These are phyloP conservation scores for Fissipunctia ypsillon DNA, from an alignment of 2,888 invertebrate species.

Conservation along the genomic window DNA sequence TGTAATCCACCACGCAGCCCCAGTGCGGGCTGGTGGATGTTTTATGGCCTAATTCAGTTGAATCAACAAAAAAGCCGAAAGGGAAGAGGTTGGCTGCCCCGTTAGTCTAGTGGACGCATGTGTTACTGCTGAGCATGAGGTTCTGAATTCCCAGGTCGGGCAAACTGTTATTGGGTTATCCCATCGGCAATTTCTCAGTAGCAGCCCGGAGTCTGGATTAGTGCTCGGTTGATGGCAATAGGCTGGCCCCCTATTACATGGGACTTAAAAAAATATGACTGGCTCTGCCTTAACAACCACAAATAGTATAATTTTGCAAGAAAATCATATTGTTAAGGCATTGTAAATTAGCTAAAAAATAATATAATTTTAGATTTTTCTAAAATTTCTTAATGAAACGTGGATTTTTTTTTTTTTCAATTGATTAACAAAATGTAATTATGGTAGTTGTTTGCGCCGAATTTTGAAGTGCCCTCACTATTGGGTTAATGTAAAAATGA, in stretches of 20 bases:
- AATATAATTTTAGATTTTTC: conserved; percentile 67
- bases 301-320: conserved; percentile 51
- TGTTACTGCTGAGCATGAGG: neutral
- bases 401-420: conserved; percentile 13
- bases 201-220: neutral
- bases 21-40: too few relatives aligned
- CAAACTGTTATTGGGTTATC: too few relatives aligned
- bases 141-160: neutral
- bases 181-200: neutral
- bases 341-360: conserved; percentile 63
- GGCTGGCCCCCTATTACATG: neutral
- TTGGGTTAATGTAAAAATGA: neutral
- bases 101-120: too few relatives aligned
- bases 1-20: neutral
- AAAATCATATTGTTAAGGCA: conserved; percentile 41
- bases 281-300: neutral
- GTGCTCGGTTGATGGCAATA: too few relatives aligned
- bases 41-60: neutral
- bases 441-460: conserved; percentile 28
- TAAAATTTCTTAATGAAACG: conserved; percentile 70
- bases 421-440: conserved; percentile 26
- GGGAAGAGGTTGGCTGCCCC: too few relatives aligned
- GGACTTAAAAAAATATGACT: neutral
- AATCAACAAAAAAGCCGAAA: neutral
- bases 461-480: neutral